These are phyloP conservation scores for Pluvialis apricaria DNA, from an alignment of 2,113 vertebrate species.

Conservation along the genomic window DNA sequence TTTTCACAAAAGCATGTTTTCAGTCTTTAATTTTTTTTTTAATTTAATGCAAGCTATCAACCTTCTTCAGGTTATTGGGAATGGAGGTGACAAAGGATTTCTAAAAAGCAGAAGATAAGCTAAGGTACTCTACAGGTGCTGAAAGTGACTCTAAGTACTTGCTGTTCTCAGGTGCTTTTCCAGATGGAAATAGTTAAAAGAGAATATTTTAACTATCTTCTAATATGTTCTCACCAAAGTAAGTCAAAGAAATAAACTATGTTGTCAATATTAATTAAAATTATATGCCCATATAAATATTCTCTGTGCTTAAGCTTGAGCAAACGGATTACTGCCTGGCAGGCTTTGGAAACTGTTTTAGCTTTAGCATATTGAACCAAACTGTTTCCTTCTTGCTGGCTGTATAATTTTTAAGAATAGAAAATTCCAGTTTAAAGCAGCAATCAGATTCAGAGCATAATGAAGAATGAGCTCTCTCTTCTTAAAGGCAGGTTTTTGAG, in stretches of 20 bases:
- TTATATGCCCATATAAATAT: neutral
- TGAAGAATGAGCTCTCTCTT: neutral
- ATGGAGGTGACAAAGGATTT: neutral
- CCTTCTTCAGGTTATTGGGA: neutral
- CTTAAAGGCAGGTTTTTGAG: neutral
- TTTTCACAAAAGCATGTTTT: neutral
- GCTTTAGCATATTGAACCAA: slow-evolving; percentile 27
- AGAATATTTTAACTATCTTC: neutral
- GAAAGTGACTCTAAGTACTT: slow-evolving; percentile 10
- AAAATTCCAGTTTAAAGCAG: neutral
- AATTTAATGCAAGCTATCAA: neutral
- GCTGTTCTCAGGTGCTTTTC: slow-evolving; percentile 48
- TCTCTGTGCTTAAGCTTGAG: neutral
- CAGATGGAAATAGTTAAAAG: slow-evolving; percentile 5
- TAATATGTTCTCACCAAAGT: slow-evolving; percentile 37
- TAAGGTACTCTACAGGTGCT: slow-evolving; percentile 17
- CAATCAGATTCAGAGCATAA: neutral
- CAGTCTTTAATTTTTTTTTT: neutral
- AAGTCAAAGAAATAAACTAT: neutral
- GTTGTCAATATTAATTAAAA: neutral
- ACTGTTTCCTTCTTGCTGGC: neutral
- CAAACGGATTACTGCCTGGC: neutral
- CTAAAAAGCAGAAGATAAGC: neutral
- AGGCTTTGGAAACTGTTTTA: neutral
- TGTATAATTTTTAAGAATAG: neutral